Evolutionary conservation across 2,113 vertebrate genomes (phyloP).

Genomic region (Burhinus bistriatus): DNA sequence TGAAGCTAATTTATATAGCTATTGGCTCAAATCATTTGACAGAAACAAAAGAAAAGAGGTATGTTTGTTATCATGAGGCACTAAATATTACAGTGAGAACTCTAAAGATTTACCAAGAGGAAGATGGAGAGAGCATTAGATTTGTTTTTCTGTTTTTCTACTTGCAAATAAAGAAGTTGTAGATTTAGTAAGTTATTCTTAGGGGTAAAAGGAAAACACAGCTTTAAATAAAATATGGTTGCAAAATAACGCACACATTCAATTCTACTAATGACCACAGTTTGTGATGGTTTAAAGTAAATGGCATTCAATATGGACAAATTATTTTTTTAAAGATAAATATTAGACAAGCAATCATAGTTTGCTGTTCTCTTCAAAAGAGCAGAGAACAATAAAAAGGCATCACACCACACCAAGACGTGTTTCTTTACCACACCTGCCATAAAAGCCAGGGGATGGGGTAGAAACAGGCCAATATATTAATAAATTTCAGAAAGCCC

Average conservation of each 20-base stretch:
- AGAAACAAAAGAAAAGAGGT: background rate
- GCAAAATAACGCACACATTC: background rate
- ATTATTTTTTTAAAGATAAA: background rate
- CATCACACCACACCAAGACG: background rate
- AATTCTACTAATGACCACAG: background rate
- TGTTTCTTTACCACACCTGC: background rate
- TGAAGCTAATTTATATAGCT: constrained; percentile 1
- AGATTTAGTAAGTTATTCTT: background rate
- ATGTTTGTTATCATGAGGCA: background rate
- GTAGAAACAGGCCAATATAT: background rate
- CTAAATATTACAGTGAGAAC: background rate
- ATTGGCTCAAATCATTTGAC: background rate
- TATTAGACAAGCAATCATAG: background rate
- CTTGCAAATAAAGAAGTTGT: background rate
- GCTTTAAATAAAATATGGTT: background rate
- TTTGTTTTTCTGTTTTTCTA: background rate
- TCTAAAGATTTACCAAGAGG: background rate
- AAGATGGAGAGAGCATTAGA: background rate
- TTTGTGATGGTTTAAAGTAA: background rate
- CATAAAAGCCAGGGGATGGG: background rate
- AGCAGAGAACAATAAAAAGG: background rate
- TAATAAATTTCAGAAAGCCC: background rate
- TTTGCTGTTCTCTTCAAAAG: background rate
- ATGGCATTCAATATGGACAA: background rate
- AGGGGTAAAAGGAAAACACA: background rate